Percentiles rank a stretch among this genome's conserved stretches.
phyloP scores from a whole-genome alignment of 2,888 invertebrate species.

The Machimus atricapillus region DNA sequence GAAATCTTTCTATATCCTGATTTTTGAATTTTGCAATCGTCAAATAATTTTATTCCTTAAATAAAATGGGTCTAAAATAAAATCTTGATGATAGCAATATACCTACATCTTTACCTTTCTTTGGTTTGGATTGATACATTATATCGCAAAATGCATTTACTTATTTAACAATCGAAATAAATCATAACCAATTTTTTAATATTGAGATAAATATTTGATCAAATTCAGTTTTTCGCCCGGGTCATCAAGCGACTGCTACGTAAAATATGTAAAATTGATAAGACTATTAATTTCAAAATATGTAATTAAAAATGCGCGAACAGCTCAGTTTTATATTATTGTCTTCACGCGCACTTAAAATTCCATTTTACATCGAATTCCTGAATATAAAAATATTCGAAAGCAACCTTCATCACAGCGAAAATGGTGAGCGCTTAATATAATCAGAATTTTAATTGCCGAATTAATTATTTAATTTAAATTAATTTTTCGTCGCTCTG shows the following conservation, averaged over 20 bases:
- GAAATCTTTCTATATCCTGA: no score
- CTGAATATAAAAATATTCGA: not conserved
- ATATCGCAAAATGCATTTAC: no score
- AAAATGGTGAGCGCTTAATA: not conserved
- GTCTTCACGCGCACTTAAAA: not conserved
- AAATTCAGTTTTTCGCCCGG: not conserved
- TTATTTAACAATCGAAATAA: not conserved
- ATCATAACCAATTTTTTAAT: not conserved
- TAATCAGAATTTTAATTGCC: constrained; percentile 13
- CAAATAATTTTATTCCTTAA: no score
- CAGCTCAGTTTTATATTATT: not conserved
- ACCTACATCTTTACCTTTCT: no score
- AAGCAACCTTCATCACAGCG: not conserved
- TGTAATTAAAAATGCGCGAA: not conserved
- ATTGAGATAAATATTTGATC: not conserved
- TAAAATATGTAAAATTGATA: not conserved
- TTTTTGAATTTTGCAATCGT: no score
- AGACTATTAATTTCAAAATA: not conserved
- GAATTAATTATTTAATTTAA: constrained; percentile 32
- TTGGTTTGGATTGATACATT: no score
- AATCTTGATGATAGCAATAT: no score
- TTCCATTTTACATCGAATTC: not conserved
- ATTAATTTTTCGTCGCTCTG: constrained; percentile 30
- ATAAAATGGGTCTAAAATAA: no score
- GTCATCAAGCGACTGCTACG: not conserved